These are phyloP conservation scores for Rhodinocichla rosea DNA, from an alignment of 2,113 vertebrate genomes.

Conservation along the genomic window DNA sequence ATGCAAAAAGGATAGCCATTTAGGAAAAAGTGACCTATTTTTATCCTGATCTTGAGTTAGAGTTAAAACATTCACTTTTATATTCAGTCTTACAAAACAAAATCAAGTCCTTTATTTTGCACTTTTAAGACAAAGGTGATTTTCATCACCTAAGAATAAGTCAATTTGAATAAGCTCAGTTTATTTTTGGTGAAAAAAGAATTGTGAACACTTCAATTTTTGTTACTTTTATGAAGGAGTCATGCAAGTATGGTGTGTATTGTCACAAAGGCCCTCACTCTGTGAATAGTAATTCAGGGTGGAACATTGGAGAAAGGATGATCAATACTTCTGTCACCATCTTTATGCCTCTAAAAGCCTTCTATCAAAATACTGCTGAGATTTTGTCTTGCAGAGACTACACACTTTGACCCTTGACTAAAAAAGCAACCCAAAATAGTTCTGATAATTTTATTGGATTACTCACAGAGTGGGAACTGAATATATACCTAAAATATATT, in stretches of 20 bases:
- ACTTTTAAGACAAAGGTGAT: not conserved
- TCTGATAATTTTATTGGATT: not conserved
- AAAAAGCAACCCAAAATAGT: not conserved
- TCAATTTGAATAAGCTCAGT: not conserved
- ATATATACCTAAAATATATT: not conserved
- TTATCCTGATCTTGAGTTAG: not conserved
- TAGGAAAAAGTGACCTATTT: not conserved
- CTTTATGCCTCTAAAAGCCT: not conserved
- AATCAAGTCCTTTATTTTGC: not conserved
- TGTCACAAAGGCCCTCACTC: not conserved
- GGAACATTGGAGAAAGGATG: not conserved
- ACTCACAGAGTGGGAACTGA: not conserved
- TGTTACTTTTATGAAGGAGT: not conserved
- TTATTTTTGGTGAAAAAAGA: not conserved
- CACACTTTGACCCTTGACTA: not conserved
- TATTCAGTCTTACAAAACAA: not conserved
- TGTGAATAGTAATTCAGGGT: not conserved
- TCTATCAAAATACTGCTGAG: not conserved
- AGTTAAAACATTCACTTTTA: not conserved
- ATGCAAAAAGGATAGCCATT: not conserved
- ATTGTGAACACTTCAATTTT: not conserved
- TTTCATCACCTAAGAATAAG: not conserved
- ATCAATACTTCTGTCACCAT: not conserved
- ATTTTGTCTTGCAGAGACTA: not conserved
- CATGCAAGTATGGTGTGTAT: not conserved